These are phyloP conservation scores for Benitochromis conjunctus DNA, from an alignment of 2,113 vertebrate genomes.

Conservation along the genomic window DNA sequence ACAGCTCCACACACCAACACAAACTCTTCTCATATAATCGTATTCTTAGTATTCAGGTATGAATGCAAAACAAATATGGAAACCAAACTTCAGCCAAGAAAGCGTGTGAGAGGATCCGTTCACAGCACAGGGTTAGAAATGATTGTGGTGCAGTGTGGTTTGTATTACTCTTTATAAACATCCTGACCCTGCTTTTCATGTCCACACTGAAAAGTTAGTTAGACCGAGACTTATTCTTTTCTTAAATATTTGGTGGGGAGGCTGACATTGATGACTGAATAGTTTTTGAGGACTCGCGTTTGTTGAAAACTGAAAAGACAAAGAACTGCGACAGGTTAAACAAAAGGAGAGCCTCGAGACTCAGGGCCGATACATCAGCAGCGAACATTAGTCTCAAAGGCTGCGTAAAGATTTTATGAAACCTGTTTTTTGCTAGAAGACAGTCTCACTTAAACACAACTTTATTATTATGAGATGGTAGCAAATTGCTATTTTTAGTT, in stretches of 20 bases:
- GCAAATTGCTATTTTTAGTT: background rate
- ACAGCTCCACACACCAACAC: background rate
- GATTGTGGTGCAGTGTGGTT: background rate
- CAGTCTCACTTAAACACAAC: background rate
- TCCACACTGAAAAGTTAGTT: background rate
- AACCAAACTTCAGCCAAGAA: background rate
- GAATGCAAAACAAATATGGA: background rate
- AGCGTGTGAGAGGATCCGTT: rapidly evolving
- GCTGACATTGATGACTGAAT: background rate
- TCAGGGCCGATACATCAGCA: background rate
- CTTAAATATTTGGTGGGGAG: background rate
- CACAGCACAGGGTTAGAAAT: background rate
- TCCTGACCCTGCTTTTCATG: background rate
- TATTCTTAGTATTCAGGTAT: background rate
- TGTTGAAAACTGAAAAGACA: background rate
- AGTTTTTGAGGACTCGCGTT: background rate
- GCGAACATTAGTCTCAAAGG: background rate
- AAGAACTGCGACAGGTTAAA: background rate
- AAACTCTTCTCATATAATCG: background rate
- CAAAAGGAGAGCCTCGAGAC: background rate
- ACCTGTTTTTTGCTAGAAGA: background rate
- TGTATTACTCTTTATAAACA: background rate
- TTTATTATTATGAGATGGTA: background rate
- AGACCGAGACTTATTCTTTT: background rate
- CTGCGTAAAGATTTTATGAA: background rate